Evolutionary conservation across 2,797 vertebrate species (phyloP), one percentile per base, ranked within the genome.

Genomic region (Anomalospiza imberbis): DNA sequence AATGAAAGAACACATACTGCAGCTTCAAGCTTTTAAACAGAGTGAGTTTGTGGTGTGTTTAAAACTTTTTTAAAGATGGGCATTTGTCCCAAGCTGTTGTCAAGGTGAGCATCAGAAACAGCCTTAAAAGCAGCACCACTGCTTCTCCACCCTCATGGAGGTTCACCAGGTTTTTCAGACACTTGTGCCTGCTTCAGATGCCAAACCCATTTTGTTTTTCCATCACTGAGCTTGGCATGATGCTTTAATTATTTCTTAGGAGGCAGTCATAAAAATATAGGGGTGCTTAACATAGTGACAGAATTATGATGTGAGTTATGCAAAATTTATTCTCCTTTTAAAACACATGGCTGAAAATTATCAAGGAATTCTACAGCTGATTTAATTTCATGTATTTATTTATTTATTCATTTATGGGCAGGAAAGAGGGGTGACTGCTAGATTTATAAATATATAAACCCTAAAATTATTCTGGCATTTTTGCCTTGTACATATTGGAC

Each of bases 201-300:
- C 91, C 82, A 91, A 94, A 70, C 32, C 42, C 75, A 94, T 97
- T 89, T 96, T 92, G 12, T 90, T 95, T 94, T 97, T 93, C 89
- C 83, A 68, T 94, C 96, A 40, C 72, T 40, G 26, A 76, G 66
- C 19, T 74, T 72, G 72, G 40, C 58, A 16, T 18, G 34, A 71
- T 40, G 31, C 28, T 84, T 94, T 85, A 70, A 68, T 74, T 82
- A 48, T 76, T 81, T 47, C 38, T 92, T n/a, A 92, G 36, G 54
- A 57, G 65, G 44, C 28, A 79, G 61, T 66, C 44, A 72, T 28
- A 85, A 91, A 71, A 93, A 45, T 61, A 70, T 6, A 73, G 85
- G 83, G 70, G 9, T 51, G 50, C 42, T 94, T 83, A 61, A 62
- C 3, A 3, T 38, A 76, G 63, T 40, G 54, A 31, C 31, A 47